Evolutionary conservation across 2,797 vertebrate species (phyloP), one percentile per base, ranked within the genome.

Genomic region (Epinephelus malabaricus): DNA sequence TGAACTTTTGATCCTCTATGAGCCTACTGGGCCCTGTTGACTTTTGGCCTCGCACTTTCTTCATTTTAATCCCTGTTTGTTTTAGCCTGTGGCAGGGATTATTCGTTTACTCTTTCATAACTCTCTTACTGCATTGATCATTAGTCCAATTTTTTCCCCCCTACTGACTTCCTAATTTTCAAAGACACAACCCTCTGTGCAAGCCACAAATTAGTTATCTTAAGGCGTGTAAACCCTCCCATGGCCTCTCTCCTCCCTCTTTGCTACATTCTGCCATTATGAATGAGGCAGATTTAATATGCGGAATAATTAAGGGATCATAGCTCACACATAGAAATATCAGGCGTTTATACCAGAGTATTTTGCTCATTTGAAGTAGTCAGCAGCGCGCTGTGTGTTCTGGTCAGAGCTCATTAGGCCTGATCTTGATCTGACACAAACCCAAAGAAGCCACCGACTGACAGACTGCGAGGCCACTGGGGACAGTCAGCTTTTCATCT

Each of bases 351-450:
- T 30, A 30, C 27, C 5, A 64, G 47, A 68, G 54, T 68, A 17
- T 79, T 78, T 83, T 60, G 21, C 69, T 43, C 43, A 50, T 69
- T 73, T 78, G 62, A 73, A 64, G 30, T 14, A 27, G 46, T 72
- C 70, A 23, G 61, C 55, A 47, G 18, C 58, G 21, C 9, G 27
- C 63, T 25, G 47, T 55, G 58, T 63, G 77, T 51, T 83, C 34
- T 73, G 78, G 79, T 89, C 86, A 38, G 69, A 86, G 67, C 82
- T 85, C 84, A 82, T 92, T 88, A 86, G 55, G 25, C 59, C 55
- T 18, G 40, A 71, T 76, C 60, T 59, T 81, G 83, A 86, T 81
- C 77, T 55, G 69, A 82, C 75, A 69, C 45, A 66, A 81, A 77
- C 55, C 55, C 17, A 46, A 51, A 72, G 58, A 73, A 71, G 53